These are phyloP conservation scores for Bombus pascuorum DNA, from an alignment of 1,140 invertebrate species.

Conservation along the genomic window DNA sequence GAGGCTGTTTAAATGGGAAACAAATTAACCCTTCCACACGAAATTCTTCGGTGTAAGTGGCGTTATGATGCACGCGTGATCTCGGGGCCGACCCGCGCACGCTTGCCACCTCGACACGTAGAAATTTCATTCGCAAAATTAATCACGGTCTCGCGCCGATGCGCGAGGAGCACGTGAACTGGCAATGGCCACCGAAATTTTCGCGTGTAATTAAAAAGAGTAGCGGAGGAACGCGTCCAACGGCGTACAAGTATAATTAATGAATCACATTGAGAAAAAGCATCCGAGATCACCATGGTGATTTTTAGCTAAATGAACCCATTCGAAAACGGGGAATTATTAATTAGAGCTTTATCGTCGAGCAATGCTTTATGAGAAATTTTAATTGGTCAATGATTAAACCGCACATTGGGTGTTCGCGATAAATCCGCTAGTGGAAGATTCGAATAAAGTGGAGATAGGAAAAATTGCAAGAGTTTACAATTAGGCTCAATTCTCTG, in stretches of 20 bases:
- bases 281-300: neutral
- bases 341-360: slow-evolving; percentile 1
- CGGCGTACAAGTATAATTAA: neutral
- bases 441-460: neutral
- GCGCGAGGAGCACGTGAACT: neutral
- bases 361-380: neutral
- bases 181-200: neutral
- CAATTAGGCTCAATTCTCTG: no score
- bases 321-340: neutral
- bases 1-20: no score
- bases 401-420: neutral
- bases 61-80: neutral
- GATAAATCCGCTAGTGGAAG: neutral
- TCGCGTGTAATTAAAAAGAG: slow-evolving; percentile 29
- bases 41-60: neutral
- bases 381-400: neutral
- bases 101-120: slow-evolving; percentile 5
- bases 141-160: slow-evolving; percentile 29
- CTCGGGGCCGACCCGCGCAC: neutral
- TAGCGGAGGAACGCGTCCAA: neutral
- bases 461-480: no score
- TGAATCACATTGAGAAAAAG: neutral
- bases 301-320: neutral
- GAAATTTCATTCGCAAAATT: slow-evolving; percentile 56
- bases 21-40: no score